Evolutionary conservation across 2,888 invertebrate species (phyloP), one percentile per base, ranked within the genome.

Genomic region (Aporophyla nigra): DNA sequence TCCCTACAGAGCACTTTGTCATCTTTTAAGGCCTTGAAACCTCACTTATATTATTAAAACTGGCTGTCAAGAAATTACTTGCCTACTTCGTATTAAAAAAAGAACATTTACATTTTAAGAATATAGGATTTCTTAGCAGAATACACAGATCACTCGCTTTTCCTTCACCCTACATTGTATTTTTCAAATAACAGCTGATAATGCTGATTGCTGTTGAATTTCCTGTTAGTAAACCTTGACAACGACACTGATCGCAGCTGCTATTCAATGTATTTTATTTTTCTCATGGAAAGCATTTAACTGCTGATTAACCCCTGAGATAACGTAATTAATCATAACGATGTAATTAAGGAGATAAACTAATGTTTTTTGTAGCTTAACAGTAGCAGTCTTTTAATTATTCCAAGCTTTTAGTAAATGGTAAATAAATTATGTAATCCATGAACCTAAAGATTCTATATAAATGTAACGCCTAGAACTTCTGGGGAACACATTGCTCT

Each of bases 191-290:
- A n/a, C 33, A 49, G 14, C 62, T 63, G 63, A 16, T 14, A 71
- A 72, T 40, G 16, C 21, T 7, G 21, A 71, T 58, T 49, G 16
- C 21, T 7, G 21, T 21, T 51, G n/a, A 72, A 51, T 74, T 43
- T 74, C 74, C 53, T 61, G 24, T 46, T 46, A 27, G 6, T 14
- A 21, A 27, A 43, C 76, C 76, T 76, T 58, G 65, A 40, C 40
- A 65, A 51, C 76, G 49, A 65, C 75, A 58, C 24, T 76, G 76
- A 74, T 24, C 16, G 27, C 16, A 54, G n/a, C n/a, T n/a, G 16
- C n/a, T 33, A 21, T 61, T 5, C 62, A 74, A 62, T 75, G 24
- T 16, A 5, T 21, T 24, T 49, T 43, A 61, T 53, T n/a, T 49
- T 27, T 74, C 33, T 62, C 53, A 16, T 3, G 10, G 74, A 24